Evolutionary conservation across 2,113 vertebrate species (phyloP).

Genomic region (Limanda limanda): DNA sequence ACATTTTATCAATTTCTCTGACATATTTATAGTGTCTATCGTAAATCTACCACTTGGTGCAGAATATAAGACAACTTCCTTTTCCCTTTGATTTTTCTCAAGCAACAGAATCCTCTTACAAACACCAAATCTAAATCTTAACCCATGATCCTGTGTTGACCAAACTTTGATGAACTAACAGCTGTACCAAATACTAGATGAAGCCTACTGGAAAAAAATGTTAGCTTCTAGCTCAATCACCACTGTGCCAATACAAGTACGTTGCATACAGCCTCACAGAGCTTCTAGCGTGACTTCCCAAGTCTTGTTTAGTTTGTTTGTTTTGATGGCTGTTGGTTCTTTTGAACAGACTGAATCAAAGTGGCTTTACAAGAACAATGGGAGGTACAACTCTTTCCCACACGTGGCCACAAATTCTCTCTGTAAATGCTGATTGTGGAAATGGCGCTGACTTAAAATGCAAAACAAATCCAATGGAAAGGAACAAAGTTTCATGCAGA

Average conservation of each 20-base stretch:
- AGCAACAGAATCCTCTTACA: background rate
- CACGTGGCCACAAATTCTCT: background rate
- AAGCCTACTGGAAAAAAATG: background rate
- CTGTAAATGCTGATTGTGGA: conserved; percentile 12
- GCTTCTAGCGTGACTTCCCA: background rate
- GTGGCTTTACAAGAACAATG: conserved; percentile 22
- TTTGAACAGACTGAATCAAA: conserved; percentile 19
- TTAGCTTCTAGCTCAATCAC: background rate
- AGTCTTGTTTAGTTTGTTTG: background rate
- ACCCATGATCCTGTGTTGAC: background rate
- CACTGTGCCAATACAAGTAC: background rate
- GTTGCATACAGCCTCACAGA: background rate
- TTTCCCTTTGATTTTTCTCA: background rate
- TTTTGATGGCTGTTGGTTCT: conserved; percentile 5
- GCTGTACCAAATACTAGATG: background rate
- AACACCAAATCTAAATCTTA: background rate
- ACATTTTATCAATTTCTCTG: too few relatives aligned
- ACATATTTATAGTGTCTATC: too few relatives aligned
- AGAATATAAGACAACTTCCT: background rate
- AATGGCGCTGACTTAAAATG: background rate
- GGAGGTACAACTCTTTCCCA: background rate
- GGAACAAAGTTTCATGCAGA: conserved; percentile 15
- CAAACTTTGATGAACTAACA: too few relatives aligned
- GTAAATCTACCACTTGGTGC: background rate
- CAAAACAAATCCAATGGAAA: conserved; percentile 7